Percentiles rank a stretch among this genome's conserved stretches.
These are phyloP conservation scores for Pimpla rufipes DNA, from an alignment of 2,888 invertebrate species.

Conservation along the genomic window DNA sequence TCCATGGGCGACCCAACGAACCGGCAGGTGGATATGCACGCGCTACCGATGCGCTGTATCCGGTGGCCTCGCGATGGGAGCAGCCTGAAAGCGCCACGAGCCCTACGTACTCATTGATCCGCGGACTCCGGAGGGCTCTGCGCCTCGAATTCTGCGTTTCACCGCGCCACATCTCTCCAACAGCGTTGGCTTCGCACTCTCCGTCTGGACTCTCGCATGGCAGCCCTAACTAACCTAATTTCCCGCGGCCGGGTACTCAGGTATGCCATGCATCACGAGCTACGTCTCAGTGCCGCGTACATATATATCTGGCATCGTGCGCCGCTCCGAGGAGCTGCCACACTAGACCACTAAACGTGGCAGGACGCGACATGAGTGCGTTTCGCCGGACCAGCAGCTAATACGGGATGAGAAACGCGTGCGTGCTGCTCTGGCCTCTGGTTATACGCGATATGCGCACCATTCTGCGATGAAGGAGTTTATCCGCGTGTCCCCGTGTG, in stretches of 20 bases:
- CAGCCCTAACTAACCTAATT: conserved; percentile 60
- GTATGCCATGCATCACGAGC: conserved; percentile 27
- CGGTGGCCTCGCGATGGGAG: neutral
- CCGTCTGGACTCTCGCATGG: conserved; percentile 31
- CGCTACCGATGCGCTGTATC: too few relatives aligned
- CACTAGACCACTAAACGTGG: conserved; percentile 12
- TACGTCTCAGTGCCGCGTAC: conserved; percentile 8
- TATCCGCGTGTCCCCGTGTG: too few relatives aligned
- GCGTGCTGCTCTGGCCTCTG: neutral
- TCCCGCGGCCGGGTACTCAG: conserved; percentile 24
- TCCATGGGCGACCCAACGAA: too few relatives aligned
- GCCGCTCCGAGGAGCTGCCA: too few relatives aligned
- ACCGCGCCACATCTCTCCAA: conserved; percentile 36
- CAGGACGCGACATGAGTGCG: conserved; percentile 15
- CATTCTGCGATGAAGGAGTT: neutral
- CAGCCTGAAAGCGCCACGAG: neutral
- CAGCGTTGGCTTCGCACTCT: conserved; percentile 32
- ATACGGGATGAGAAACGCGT: conserved; percentile 38
- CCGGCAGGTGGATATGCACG: conserved; percentile 37
- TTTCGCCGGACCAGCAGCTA: neutral
- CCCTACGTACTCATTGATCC: conserved; percentile 40
- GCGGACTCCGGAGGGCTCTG: conserved; percentile 25
- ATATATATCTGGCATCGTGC: conserved; percentile 10
- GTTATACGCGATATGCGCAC: neutral
- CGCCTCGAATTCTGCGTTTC: conserved; percentile 51